phyloP scores from a whole-genome alignment of 2,888 invertebrate genomes.

The Drosophila flavopinicola region DNA sequence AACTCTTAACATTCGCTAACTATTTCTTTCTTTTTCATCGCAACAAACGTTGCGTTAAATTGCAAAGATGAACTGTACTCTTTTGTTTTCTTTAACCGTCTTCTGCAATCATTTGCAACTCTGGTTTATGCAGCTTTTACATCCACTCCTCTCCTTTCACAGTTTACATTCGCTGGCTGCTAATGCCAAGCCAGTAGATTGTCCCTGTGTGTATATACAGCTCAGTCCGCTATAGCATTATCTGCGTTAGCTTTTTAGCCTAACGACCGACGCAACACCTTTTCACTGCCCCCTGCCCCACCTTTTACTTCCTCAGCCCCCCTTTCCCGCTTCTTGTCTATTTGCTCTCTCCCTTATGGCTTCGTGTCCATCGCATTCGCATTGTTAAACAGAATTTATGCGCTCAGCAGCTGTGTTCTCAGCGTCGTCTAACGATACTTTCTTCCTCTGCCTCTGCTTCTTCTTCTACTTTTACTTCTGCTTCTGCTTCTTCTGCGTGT shows the following conservation, averaged over 20 bases:
- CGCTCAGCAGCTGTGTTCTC: constrained; percentile 63
- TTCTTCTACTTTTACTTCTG: constrained; percentile 5
- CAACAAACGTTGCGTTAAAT: background rate
- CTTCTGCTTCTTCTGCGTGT: constrained; percentile 23
- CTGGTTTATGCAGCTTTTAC: constrained; percentile 20
- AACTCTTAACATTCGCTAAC: too few relatives aligned
- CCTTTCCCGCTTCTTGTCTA: background rate
- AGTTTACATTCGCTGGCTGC: constrained; percentile 28
- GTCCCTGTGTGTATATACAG: constrained; percentile 9
- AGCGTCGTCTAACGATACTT: constrained; percentile 61
- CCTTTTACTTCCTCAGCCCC: too few relatives aligned
- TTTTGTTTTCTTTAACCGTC: constrained; percentile 29
- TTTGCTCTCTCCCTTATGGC: constrained; percentile 9
- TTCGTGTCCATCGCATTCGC: constrained; percentile 56
- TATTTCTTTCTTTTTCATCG: too few relatives aligned
- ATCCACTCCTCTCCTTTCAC: background rate
- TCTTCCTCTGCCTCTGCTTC: constrained; percentile 14
- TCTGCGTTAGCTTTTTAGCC: constrained; percentile 72
- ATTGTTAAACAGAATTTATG: constrained; percentile 76
- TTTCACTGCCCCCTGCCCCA: constrained; percentile 12
- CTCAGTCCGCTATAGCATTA: constrained; percentile 39
- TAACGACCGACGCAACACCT: constrained; percentile 69
- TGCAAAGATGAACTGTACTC: background rate
- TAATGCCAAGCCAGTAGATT: constrained; percentile 42
- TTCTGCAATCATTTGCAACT: constrained; percentile 59